A percentile compares a stretch with the other conserved stretches of the same genome.
Evolutionary conservation across 2,888 invertebrate species (phyloP).

Genomic region (Embidobia sp.): DNA sequence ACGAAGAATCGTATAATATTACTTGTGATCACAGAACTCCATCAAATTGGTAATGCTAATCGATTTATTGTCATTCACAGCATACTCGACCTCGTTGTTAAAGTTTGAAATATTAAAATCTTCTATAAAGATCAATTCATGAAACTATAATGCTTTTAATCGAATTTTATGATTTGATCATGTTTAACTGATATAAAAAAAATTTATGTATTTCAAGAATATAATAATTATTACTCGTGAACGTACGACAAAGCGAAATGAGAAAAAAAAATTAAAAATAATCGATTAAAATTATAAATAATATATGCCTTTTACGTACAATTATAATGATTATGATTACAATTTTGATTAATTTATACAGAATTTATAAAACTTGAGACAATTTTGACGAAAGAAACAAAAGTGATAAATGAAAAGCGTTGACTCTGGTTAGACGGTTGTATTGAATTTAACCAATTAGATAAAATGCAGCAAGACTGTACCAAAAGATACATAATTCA

Average conservation of each 20-base stretch:
- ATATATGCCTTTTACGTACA: too few species aligned
- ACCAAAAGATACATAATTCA: conserved; percentile 1
- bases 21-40: conserved; percentile 15
- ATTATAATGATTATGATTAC: too few species aligned
- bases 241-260: too few species aligned
- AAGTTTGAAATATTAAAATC: conserved; percentile 25
- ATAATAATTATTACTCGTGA: background rate
- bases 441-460: too few species aligned
- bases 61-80: conserved; percentile 36
- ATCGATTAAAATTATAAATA: too few species aligned
- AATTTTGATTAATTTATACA: too few species aligned
- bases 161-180: background rate
- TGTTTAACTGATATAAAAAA: background rate
- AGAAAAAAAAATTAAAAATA: too few species aligned
- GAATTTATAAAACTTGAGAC: too few species aligned
- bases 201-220: too few species aligned
- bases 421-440: too few species aligned
- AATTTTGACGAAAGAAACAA: too few species aligned
- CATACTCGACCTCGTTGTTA: conserved; percentile 17
- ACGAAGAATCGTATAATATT: conserved; percentile 18
- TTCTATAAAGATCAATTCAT: conserved; percentile 20
- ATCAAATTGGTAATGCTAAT: conserved; percentile 22
- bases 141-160: conserved; percentile 5
- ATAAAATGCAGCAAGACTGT: background rate
- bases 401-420: too few species aligned